These are phyloP conservation scores for Nephrocerus scutellatus DNA, from an alignment of 2,888 invertebrate genomes.

Conservation along the genomic window DNA sequence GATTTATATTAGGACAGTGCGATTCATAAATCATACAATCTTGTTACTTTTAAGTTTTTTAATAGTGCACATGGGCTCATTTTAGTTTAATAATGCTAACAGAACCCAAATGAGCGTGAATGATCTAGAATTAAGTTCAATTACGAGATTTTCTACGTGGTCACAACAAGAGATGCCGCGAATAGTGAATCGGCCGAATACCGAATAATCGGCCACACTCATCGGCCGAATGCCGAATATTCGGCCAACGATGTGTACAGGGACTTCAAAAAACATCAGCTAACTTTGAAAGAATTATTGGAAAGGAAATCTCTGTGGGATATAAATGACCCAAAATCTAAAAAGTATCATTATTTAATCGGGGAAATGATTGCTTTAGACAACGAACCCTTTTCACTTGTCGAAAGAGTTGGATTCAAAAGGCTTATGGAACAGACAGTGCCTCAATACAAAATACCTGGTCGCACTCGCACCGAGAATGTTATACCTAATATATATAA, in stretches of 20 bases:
- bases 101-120: too few relatives aligned
- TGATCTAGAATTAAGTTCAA: too few relatives aligned
- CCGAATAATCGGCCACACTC: neutral
- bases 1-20: too few relatives aligned
- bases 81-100: too few relatives aligned
- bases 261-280: neutral
- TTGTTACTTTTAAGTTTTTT: too few relatives aligned
- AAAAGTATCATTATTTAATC: too few relatives aligned
- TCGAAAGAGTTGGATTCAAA: neutral
- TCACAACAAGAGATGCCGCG: slow-evolving; percentile 1
- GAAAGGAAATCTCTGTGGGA: slow-evolving; percentile 1
- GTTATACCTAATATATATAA: neutral
- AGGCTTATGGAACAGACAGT: too few relatives aligned
- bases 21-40: too few relatives aligned
- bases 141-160: too few relatives aligned
- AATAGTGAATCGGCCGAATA: slow-evolving; percentile 1
- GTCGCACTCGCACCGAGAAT: slow-evolving; percentile 1
- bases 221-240: neutral
- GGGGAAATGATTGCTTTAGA: too few relatives aligned
- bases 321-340: slow-evolving; percentile 2
- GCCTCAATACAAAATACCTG: too few relatives aligned
- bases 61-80: too few relatives aligned
- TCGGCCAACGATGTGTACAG: neutral
- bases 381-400: neutral
- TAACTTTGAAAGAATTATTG: slow-evolving; percentile 1